Evolutionary conservation across 2,797 vertebrate species (phyloP).

Genomic region (Pachyuromys duprasi): DNA sequence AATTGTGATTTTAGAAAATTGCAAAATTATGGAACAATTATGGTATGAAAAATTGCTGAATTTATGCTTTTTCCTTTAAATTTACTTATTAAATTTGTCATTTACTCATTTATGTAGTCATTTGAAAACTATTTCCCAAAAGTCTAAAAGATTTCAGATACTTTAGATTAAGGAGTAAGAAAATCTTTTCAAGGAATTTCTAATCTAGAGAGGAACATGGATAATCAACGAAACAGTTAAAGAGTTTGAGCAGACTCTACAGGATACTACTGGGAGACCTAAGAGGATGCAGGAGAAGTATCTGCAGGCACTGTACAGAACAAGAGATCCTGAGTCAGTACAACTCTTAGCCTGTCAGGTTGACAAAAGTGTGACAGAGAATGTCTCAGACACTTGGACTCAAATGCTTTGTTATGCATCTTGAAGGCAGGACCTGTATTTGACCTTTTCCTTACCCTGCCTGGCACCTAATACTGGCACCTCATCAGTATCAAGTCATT

Average conservation of each 20-base stretch:
- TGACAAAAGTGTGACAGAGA: background rate
- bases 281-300: background rate
- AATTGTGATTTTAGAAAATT: background rate
- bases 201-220: background rate
- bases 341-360: background rate
- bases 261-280: background rate
- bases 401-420: background rate
- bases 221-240: background rate
- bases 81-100: background rate
- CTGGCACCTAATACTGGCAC: background rate
- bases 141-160: background rate
- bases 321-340: background rate
- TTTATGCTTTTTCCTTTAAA: background rate
- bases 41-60: background rate
- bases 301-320: background rate
- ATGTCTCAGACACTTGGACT: background rate
- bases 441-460: background rate
- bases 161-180: background rate
- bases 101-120: background rate
- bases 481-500: background rate
- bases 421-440: background rate
- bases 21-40: background rate
- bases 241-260: background rate
- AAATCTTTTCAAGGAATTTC: background rate
- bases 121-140: conserved; percentile 29